Conservation (phyloP, 2,888 invertebrate genomes). For the Drosophila cracens region DNA sequence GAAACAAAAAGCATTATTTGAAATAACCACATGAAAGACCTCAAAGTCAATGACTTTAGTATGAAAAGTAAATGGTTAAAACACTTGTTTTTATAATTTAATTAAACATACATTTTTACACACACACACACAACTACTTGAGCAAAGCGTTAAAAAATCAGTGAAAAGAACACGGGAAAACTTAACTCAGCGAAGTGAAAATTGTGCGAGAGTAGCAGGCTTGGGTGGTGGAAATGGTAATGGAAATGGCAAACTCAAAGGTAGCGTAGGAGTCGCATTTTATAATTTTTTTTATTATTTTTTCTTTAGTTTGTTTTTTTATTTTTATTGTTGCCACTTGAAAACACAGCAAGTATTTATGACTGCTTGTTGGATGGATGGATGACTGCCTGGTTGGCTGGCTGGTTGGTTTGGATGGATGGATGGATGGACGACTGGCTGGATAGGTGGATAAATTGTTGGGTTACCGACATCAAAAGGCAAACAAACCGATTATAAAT, state of each 20-base stretch:
- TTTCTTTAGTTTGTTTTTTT: constrained; percentile 25
- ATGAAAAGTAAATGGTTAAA: constrained; percentile 25
- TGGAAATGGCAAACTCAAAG: constrained; percentile 58
- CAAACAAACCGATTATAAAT: constrained; percentile 40
- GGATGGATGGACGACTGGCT: constrained; percentile 13
- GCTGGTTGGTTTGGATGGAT: constrained; percentile 26
- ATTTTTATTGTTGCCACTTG: constrained; percentile 66
- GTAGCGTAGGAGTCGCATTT: constrained; percentile 68
- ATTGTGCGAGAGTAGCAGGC: constrained; percentile 23
- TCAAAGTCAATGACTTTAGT: constrained; percentile 55
- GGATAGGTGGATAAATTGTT: constrained; percentile 27
- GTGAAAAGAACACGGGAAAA: constrained; percentile 63
- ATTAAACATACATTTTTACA: constrained; percentile 55
- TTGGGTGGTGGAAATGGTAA: constrained; percentile 34
- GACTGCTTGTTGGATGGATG: constrained; percentile 57
- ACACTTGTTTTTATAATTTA: constrained; percentile 66
- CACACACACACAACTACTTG: constrained; percentile 35
- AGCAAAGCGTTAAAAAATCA: constrained; percentile 50
- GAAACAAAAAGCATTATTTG: constrained; percentile 3
- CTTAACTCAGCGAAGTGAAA: constrained; percentile 51
- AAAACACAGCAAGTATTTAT: constrained; percentile 78
- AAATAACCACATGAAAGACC: constrained; percentile 18
- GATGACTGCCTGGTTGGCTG: constrained; percentile 45
- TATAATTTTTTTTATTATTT: constrained; percentile 59
- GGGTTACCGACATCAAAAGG: constrained; percentile 70